These are phyloP conservation scores for Cladopsammia gracilis DNA, from an alignment of 64 coral and sea anemone genomes.

Conservation along the genomic window DNA sequence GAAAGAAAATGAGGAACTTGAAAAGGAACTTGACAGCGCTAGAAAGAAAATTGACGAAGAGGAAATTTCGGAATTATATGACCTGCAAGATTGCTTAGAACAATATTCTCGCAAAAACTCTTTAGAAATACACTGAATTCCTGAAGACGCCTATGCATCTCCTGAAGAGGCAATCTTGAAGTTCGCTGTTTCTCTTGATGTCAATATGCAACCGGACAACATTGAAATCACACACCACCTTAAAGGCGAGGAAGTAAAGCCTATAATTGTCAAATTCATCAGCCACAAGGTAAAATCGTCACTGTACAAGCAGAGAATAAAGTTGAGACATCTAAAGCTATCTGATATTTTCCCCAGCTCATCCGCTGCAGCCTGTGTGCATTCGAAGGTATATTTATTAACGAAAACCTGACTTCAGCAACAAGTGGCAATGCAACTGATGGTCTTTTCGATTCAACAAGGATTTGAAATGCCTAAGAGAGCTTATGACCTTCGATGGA, in stretches of 20 bases:
- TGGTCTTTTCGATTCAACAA: background rate
- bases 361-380: background rate
- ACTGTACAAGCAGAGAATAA: background rate
- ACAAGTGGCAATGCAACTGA: background rate
- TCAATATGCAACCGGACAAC: background rate
- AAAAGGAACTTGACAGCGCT: background rate
- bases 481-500: constrained; percentile 43
- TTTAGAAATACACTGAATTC: background rate
- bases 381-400: background rate
- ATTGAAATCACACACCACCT: background rate
- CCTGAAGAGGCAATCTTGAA: background rate
- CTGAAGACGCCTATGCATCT: background rate
- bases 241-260: background rate
- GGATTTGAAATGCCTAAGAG: constrained; percentile 14
- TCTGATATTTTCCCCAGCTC: background rate
- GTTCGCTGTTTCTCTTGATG: background rate
- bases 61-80: background rate
- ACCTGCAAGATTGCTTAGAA: background rate
- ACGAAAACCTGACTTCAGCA: background rate
- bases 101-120: background rate
- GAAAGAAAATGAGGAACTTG: background rate
- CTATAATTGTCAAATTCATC: background rate
- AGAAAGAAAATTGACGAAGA: background rate
- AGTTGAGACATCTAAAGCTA: background rate
- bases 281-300: background rate